Evolutionary conservation across 2,113 vertebrate genomes (phyloP), one percentile per base, ranked within the genome.

Genomic region (Nanorana parkeri): DNA sequence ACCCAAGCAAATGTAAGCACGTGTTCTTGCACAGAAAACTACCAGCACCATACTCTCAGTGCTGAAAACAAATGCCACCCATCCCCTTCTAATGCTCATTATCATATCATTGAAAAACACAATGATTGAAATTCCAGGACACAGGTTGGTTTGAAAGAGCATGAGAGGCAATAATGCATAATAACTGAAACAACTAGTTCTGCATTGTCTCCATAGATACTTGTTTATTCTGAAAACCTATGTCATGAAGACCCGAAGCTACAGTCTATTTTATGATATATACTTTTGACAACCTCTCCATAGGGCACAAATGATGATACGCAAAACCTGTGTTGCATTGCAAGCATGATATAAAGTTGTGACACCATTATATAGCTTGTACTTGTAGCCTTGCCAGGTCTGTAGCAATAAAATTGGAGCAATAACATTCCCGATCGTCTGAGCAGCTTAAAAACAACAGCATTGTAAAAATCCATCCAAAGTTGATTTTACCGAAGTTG

Each of bases 391-490:
- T 69, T 69, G 78, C 67, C 78, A 69, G 67, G 66, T n/a, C 28
- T 61, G 66, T 69, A 69, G 78, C 67, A 69, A 80, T 80, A 80
- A 68, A 80, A 69, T 58, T 26, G 21, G 17, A 79, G 77, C 77
- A 79, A 79, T 79, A 79, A 79, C 77, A 79, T 80, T 80, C 66
- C 55, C 60, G 54, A 80, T 68, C 60, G 54, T 68, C 52, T 69
- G 66, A 69, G 54, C n/a, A 26, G 65, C 66, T 80, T 80, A 80
- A 80, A 80, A 80, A 68, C 67, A 68, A 80, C 78, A 69, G 78
- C 54, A 68, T 51, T 80, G 66, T 80, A 80, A 80, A 67, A 80
- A 79, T 68, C 13, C 78, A 69, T 58, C 66, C 29, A 68, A 8
- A 41, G 67, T 17, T 10, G 66, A 69, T 67, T 80, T 71, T 60